Percentiles rank a stretch among this genome's conserved stretches.
These are phyloP conservation scores for Drosophila ercepeae DNA, from an alignment of 1,140 invertebrate genomes.

Conservation along the genomic window DNA sequence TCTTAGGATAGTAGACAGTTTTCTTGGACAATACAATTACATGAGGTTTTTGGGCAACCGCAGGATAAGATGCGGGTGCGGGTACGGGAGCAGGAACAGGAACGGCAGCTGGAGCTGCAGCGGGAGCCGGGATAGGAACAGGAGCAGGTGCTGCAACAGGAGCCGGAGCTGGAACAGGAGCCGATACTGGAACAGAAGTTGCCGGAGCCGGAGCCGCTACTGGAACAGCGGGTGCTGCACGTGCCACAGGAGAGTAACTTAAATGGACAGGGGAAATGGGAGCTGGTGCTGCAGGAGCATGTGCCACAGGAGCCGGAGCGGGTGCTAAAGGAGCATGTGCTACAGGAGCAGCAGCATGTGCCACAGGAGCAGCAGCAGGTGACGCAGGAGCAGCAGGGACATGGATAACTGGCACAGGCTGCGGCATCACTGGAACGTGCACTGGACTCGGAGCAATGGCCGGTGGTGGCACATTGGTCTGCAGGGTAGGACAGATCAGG, in stretches of 20 bases:
- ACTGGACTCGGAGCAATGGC: conserved; percentile 2
- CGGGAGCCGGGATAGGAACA: not conserved
- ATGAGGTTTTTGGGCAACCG: conserved; percentile 2
- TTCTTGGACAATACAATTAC: conserved; percentile 43
- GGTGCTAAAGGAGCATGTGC: no score
- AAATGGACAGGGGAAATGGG: not conserved
- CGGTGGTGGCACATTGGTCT: conserved; percentile 19
- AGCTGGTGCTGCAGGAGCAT: not conserved
- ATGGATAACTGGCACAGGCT: conserved; percentile 28
- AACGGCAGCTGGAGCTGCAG: not conserved
- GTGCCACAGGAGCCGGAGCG: not conserved
- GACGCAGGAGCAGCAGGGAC: conserved; percentile 4
- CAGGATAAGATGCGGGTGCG: not conserved
- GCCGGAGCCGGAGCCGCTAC: no score
- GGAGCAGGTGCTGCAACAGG: not conserved
- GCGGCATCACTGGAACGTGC: conserved; percentile 45
- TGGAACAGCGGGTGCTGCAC: not conserved
- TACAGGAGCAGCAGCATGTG: not conserved
- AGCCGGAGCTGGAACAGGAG: not conserved
- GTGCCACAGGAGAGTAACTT: not conserved
- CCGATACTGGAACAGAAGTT: not conserved
- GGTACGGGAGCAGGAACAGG: conserved; percentile 1
- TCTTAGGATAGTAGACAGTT: conserved; percentile 28
- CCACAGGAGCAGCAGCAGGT: not conserved
- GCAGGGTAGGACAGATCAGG: conserved; percentile 55